Evolutionary conservation across 1,140 invertebrate species (phyloP).

Genomic region (Cepaea nemoralis): DNA sequence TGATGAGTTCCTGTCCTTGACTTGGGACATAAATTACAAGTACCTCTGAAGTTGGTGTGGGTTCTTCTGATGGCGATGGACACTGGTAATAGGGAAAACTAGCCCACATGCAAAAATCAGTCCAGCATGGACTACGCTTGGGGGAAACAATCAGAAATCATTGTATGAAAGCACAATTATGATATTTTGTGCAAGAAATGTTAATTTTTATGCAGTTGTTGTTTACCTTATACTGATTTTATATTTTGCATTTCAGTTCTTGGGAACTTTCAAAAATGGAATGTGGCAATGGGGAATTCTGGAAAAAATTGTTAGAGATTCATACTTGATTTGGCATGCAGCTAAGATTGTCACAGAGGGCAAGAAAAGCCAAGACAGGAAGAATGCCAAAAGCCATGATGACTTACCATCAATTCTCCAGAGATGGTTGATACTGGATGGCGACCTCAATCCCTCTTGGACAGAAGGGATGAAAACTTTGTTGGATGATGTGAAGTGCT

Average conservation of each 20-base stretch:
- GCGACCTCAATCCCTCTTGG: slow-evolving; percentile 64
- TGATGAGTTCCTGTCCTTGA: no score
- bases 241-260: slow-evolving; percentile 56
- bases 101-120: no score
- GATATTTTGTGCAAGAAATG: not conserved
- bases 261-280: slow-evolving; percentile 63
- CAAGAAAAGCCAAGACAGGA: slow-evolving; percentile 50
- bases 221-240: not conserved
- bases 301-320: slow-evolving; percentile 58
- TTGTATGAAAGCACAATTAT: no score
- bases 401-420: slow-evolving; percentile 60
- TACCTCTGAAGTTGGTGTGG: no score
- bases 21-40: no score
- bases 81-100: no score
- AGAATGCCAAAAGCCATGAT: slow-evolving; percentile 40
- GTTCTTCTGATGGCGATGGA: no score
- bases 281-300: slow-evolving; percentile 67
- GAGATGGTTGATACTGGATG: slow-evolving; percentile 69
- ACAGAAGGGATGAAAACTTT: slow-evolving; percentile 66
- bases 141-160: no score
- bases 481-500: slow-evolving; percentile 57
- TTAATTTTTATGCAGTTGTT: not conserved
- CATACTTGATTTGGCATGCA: slow-evolving; percentile 58
- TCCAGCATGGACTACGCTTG: no score
- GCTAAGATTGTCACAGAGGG: slow-evolving; percentile 54